A percentile compares a stretch with the other conserved stretches of the same genome.
phyloP scores from a whole-genome alignment of 2,888 invertebrate genomes.

The Napeogenes sylphis region DNA sequence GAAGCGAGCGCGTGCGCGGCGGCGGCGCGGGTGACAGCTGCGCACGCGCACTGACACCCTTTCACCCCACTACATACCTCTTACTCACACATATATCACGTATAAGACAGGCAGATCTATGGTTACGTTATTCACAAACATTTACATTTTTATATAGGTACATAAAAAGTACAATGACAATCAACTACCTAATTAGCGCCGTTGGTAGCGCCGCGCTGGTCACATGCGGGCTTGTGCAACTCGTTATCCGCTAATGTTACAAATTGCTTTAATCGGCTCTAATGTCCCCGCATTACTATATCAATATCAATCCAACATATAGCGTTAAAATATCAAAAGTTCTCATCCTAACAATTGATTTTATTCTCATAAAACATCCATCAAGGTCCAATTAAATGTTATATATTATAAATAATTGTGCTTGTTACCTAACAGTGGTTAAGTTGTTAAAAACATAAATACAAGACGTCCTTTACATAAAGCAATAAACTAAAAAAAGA shows the following conservation, averaged over 20 bases:
- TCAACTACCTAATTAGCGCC: not conserved
- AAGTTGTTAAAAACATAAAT: no score
- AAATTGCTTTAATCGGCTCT: slow-evolving; percentile 63
- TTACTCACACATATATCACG: slow-evolving; percentile 3
- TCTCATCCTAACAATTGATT: slow-evolving; percentile 12
- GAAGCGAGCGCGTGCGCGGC: slow-evolving; percentile 25
- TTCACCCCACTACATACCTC: slow-evolving; percentile 10
- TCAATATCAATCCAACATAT: slow-evolving; percentile 22
- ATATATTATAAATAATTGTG: no score
- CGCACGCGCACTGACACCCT: slow-evolving; percentile 22
- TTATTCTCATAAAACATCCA: not conserved
- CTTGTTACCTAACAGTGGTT: no score
- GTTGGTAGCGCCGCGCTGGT: slow-evolving; percentile 30
- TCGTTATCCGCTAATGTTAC: slow-evolving; percentile 40
- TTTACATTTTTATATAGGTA: not conserved
- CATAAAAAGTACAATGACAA: not conserved
- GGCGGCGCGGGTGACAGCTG: slow-evolving; percentile 21
- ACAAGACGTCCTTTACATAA: no score
- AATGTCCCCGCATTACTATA: slow-evolving; percentile 38
- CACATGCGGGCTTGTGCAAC: slow-evolving; percentile 33
- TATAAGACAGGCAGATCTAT: slow-evolving; percentile 5
- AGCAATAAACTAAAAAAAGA: no score
- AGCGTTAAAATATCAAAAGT: slow-evolving; percentile 8
- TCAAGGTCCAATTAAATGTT: not conserved
- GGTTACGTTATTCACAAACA: not conserved